Evolutionary conservation across 2,797 vertebrate genomes (phyloP), one percentile per base, ranked within the genome.

Genomic region (Megalops cyprinoides): DNA sequence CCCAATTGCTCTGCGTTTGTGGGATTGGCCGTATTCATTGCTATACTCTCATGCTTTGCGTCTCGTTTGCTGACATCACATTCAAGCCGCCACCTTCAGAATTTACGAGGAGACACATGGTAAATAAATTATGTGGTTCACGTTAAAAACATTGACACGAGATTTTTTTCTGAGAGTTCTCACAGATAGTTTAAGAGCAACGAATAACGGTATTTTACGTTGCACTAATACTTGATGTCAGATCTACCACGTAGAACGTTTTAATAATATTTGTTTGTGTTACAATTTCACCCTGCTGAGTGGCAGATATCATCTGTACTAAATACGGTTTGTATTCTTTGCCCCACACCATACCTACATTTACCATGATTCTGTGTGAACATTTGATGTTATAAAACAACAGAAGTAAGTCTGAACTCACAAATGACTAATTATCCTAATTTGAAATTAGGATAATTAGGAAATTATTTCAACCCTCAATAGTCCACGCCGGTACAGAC

Each of bases 51-150:
- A 14, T 77, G 8, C 34, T 10, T 23, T 23, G 20, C 18, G 15
- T 77, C 23, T 53, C 1, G 2, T 10, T 55, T 5, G 31, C 34
- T 58, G 51, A 77, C 34, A 77, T 56, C 28, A 76, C 39, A 46
- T 3, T n/a, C 12, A 58, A 58, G 39, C 3, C 39, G 37, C 39
- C 76, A 44, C 34, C 53, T 44, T 58, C 75, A 58, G 34, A 55
- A 56, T 23, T 77, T 58, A 55, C 53, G 73, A 25, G 73, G 46
- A 75, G 23, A 44, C 20, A 28, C 76, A 39, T 44, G n/a, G 55
- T 20, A 77, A 77, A 77, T 44, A 77, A 77, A 77, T 77, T 44
- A 77, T 60, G 51, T 56, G 76, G 42, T 60, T 60, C 76, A 46
- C 76, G 39, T 71, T 71, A 42, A 20, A n/a, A 71, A 25, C 14